Evolutionary conservation across 2,888 invertebrate genomes (phyloP), one percentile per base, ranked within the genome.

Genomic region (Aphodius granarius): DNA sequence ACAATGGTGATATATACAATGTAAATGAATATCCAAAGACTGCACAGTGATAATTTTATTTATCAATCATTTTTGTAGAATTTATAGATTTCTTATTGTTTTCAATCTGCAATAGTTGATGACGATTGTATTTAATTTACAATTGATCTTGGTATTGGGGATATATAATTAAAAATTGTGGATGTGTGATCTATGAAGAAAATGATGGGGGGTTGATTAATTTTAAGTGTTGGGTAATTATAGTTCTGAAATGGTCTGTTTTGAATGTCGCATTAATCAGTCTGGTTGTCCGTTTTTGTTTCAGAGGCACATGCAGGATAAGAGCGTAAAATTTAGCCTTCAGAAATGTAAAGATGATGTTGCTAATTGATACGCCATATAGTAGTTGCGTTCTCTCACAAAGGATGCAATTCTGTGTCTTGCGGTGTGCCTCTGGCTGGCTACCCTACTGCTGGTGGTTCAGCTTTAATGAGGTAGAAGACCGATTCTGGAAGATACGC

Each of bases 221-320:
- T 3, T 16, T 73, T 72, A 78, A 81, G 78, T 75, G 78, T 88
- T 89, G n/a, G n/a, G n/a, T n/a, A n/a, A n/a, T n/a, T 66, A 23
- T 62, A 65, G n/a, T 62, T n/a, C n/a, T n/a, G 21, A 64, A 43
- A 19, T 64, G 22, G n/a, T 62, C 19, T 73, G 64, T 19, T 66
- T n/a, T 66, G 68, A 73, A 74, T 78, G 78, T 77, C 80, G 75
- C 79, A 81, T 82, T 88, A 86, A 88, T 88, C 88, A 88, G 88
- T 88, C 87, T 88, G 88, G 88, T 87, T 86, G 86, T 88, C 88
- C 87, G 87, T 87, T 87, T 86, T 87, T 90, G 92, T 89, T 93
- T 92, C 93, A 94, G 94, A 94, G 94, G 94, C 94, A 94, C 93
- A 92, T 92, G 93, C 92, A 91, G 91, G 90, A 90, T 88, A 43